Conservation (phyloP, 2,113 vertebrate genomes). For the Cavia aperea region DNA sequence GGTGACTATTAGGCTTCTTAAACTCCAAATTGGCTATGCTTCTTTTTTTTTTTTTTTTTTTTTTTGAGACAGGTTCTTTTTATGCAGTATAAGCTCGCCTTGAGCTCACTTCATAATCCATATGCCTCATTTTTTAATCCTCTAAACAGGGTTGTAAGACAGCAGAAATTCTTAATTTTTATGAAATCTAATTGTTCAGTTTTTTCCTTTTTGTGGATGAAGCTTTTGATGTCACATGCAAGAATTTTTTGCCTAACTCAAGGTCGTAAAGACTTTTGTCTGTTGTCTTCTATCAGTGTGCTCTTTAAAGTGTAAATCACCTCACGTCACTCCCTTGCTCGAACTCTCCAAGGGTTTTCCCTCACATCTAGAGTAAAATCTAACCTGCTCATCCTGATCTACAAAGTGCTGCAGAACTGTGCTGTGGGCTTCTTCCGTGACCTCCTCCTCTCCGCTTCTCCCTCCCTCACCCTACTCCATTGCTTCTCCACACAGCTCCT, state of each 20-base stretch:
- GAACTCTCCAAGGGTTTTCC: background rate
- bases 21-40: background rate
- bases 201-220: background rate
- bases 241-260: conserved; percentile 38
- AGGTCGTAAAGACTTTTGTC: conserved; percentile 25
- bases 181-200: background rate
- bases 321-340: background rate
- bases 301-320: conserved; percentile 38
- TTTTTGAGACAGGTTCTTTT: too few relatives aligned
- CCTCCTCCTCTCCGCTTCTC: background rate
- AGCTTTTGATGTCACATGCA: background rate
- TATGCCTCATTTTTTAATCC: background rate
- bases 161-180: conserved; percentile 23
- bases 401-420: background rate
- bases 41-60: background rate
- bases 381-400: background rate
- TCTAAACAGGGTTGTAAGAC: background rate
- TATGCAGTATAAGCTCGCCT: too few relatives aligned
- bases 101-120: too few relatives aligned
- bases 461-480: background rate
- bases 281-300: conserved; percentile 11
- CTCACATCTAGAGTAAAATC: background rate
- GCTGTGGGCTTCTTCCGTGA: background rate
- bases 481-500: background rate
- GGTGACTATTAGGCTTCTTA: background rate